Conservation (phyloP, 2,888 invertebrate species). For the Stramonita haemastoma region DNA sequence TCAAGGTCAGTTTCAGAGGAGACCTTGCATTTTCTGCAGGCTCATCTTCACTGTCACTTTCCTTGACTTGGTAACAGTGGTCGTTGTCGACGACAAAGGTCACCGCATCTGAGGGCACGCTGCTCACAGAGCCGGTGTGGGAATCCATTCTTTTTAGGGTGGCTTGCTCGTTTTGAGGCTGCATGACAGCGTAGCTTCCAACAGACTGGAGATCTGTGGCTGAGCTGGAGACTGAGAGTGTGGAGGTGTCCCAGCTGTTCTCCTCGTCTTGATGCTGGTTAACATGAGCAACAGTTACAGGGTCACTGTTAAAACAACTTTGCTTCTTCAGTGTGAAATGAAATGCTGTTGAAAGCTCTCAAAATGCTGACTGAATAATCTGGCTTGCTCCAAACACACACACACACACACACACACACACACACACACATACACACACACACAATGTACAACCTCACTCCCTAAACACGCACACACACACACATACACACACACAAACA, state of each 20-base stretch:
- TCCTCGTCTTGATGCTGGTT: background rate
- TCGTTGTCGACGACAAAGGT: background rate
- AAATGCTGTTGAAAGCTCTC: too few relatives aligned
- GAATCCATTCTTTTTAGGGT: slow-evolving; percentile 15
- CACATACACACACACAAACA: background rate
- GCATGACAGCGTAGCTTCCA: background rate
- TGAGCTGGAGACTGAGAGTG: background rate
- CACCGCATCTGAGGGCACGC: slow-evolving; percentile 4
- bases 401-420: background rate
- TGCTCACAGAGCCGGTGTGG: background rate
- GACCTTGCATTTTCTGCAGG: background rate
- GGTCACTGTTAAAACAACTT: too few relatives aligned
- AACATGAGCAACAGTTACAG: background rate
- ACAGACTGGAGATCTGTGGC: background rate
- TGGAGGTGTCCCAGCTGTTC: background rate
- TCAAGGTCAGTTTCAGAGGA: background rate
- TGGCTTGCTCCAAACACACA: background rate
- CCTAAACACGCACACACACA: background rate
- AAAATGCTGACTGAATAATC: too few relatives aligned
- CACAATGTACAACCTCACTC: background rate
- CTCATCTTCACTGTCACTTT: background rate
- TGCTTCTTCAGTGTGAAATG: too few relatives aligned
- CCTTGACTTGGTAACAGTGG: slow-evolving; percentile 7
- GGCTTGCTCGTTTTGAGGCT: background rate
- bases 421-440: background rate